A percentile compares a stretch with the other conserved stretches of the same genome.
phyloP scores from a whole-genome alignment of 37 sponge, comb jelly and placozoan species.

The Dysidea cf. avara region DNA sequence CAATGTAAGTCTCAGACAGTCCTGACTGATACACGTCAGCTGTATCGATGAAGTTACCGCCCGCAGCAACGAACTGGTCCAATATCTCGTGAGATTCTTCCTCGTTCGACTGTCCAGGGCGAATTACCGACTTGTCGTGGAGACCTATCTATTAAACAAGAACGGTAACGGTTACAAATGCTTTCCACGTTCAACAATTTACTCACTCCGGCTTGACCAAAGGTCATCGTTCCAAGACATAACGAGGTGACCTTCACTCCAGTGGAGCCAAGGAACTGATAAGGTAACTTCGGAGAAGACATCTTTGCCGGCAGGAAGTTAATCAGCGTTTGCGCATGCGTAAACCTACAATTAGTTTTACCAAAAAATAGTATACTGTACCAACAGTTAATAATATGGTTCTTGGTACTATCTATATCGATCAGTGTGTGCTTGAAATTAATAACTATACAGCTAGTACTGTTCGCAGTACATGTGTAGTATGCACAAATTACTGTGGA shows the following conservation, averaged over 20 bases:
- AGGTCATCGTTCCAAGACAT: slow-evolving; percentile 91
- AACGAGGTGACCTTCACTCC: slow-evolving; percentile 84
- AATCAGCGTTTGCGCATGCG: too few relatives aligned
- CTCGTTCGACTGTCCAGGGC: slow-evolving; percentile 88
- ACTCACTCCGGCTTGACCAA: slow-evolving; percentile 55
- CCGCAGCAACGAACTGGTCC: slow-evolving; percentile 75
- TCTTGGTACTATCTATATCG: too few relatives aligned
- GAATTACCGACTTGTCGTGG: not conserved
- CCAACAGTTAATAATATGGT: too few relatives aligned
- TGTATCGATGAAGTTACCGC: slow-evolving; percentile 95
- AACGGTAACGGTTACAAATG: too few relatives aligned
- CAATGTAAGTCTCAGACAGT: slow-evolving; percentile 75
- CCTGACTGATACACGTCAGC: slow-evolving; percentile 86
- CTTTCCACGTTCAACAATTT: too few relatives aligned
- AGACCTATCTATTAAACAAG: not conserved
- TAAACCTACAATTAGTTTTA: too few relatives aligned
- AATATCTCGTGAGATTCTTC: slow-evolving; percentile 52
- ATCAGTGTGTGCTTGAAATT: too few relatives aligned
- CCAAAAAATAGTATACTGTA: too few relatives aligned
- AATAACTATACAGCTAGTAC: too few relatives aligned
- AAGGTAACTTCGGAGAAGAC: slow-evolving; percentile 13
- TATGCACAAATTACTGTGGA: too few relatives aligned
- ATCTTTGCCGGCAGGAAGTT: not conserved
- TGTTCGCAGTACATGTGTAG: too few relatives aligned
- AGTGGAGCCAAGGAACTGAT: slow-evolving; percentile 67